Evolutionary conservation across 2,888 invertebrate species (phyloP).

Genomic region (Sinohyriopsis cumingii): DNA sequence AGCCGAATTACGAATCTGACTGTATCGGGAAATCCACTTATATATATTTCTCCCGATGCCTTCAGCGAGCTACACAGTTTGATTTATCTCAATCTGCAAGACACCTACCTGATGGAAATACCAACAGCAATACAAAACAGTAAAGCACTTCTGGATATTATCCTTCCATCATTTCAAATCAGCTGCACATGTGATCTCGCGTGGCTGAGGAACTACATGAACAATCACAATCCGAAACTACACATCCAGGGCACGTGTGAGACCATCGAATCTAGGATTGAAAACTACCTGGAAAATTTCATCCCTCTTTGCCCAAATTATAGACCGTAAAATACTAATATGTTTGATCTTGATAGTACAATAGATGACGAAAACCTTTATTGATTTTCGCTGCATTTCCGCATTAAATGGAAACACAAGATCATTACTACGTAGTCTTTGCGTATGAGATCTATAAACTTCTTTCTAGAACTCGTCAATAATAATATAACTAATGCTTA

Average conservation of each 20-base stretch:
- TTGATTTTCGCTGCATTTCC: too few relatives aligned
- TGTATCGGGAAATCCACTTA: constrained; percentile 32
- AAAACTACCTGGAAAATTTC: constrained; percentile 25
- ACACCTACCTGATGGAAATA: constrained; percentile 23
- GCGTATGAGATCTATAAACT: too few relatives aligned
- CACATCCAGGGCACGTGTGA: constrained; percentile 36
- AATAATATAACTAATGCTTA: too few relatives aligned
- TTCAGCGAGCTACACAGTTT: constrained; percentile 25
- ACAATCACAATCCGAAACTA: constrained; percentile 16
- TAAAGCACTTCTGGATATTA: background rate
- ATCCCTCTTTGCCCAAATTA: constrained; percentile 35
- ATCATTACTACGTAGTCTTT: too few relatives aligned
- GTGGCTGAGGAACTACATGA: constrained; percentile 39
- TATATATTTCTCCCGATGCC: constrained; percentile 37
- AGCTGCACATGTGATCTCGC: constrained; percentile 47
- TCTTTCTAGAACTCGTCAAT: too few relatives aligned
- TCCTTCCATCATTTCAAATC: constrained; percentile 30
- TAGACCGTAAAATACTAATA: too few relatives aligned
- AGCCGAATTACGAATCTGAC: constrained; percentile 12
- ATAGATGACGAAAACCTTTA: too few relatives aligned
- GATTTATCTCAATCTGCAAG: constrained; percentile 19
- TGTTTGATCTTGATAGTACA: too few relatives aligned
- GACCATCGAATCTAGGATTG: constrained; percentile 30
- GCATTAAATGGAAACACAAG: too few relatives aligned
- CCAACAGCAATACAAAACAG: constrained; percentile 36